phyloP scores from a whole-genome alignment of 2,113 vertebrate genomes.

The Trachemys scripta region DNA sequence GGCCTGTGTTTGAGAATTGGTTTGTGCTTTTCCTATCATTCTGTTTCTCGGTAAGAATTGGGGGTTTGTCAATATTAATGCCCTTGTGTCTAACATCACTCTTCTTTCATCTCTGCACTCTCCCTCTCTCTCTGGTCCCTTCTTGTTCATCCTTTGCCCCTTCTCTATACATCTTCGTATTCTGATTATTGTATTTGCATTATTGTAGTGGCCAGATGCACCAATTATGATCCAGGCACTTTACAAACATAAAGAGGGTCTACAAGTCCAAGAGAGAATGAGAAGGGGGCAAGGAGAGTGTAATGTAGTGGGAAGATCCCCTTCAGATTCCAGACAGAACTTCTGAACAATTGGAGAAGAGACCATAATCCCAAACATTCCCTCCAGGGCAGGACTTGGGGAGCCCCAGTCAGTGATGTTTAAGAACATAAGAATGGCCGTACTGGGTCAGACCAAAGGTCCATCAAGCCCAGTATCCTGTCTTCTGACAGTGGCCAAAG shows the following conservation, averaged over 20 bases:
- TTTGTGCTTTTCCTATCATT: neutral
- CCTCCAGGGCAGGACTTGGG: neutral
- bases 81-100: neutral
- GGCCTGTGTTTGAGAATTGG: neutral
- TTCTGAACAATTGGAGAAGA: neutral
- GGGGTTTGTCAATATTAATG: neutral
- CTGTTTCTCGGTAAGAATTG: neutral
- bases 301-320: neutral
- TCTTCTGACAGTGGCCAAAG: no score
- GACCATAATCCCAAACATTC: neutral
- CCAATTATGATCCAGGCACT: neutral
- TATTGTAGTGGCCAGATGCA: neutral
- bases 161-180: neutral
- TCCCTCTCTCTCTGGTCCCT: neutral
- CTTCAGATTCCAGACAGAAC: neutral
- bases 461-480: no score
- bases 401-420: neutral
- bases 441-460: no score
- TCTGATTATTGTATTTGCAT: neutral
- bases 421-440: no score
- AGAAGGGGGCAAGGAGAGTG: neutral
- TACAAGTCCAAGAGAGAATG: neutral
- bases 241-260: neutral
- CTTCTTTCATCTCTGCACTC: neutral
- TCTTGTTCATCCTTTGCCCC: neutral